Conservation (phyloP, 2,888 invertebrate genomes). For the Drosophila lacicola region DNA sequence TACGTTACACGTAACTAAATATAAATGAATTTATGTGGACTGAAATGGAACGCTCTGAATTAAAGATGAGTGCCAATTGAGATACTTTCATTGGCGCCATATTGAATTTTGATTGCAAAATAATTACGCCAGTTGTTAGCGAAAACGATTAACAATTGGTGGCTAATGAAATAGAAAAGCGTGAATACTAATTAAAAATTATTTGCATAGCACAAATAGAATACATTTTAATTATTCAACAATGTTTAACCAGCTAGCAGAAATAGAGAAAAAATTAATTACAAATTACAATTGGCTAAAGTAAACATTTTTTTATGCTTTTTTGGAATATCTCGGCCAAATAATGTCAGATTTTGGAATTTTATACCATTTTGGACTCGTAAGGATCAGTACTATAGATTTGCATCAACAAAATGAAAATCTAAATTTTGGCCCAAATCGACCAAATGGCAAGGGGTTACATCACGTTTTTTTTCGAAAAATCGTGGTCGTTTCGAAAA, state of each 20-base stretch:
- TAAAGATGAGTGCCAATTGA: conserved; percentile 8
- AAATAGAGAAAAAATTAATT: too few species aligned
- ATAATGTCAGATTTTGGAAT: too few species aligned
- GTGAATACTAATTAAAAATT: conserved; percentile 25
- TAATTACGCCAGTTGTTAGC: conserved; percentile 30
- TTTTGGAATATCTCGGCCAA: too few species aligned
- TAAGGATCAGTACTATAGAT: too few species aligned
- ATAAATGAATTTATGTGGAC: conserved; percentile 5
- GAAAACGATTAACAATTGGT: conserved; percentile 17
- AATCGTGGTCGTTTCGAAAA: too few species aligned
- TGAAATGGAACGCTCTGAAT: neutral
- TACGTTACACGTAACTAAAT: conserved; percentile 22
- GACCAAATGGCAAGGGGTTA: too few species aligned
- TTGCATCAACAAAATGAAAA: too few species aligned
- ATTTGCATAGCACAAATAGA: neutral
- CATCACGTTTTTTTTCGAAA: too few species aligned
- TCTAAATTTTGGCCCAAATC: too few species aligned
- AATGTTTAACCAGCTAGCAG: neutral
- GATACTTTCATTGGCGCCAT: conserved; percentile 23
- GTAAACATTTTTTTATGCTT: too few species aligned
- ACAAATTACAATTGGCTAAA: too few species aligned
- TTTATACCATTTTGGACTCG: too few species aligned
- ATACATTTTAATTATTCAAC: neutral
- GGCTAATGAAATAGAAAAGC: conserved; percentile 6
- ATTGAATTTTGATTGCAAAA: conserved; percentile 42